These are phyloP conservation scores for Drosophila ogumai DNA, from an alignment of 1,140 invertebrate genomes.

Conservation along the genomic window DNA sequence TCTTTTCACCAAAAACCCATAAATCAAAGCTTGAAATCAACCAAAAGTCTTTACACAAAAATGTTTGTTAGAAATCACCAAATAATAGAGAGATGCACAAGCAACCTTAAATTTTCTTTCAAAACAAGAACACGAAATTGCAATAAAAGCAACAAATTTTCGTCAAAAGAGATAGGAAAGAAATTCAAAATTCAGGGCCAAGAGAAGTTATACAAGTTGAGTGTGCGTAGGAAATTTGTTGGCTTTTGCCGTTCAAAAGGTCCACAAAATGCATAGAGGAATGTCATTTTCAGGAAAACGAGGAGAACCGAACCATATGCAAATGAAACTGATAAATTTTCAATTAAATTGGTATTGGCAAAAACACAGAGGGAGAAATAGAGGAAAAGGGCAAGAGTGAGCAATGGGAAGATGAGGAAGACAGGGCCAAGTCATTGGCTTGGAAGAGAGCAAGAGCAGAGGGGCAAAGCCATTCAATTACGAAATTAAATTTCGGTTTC, in stretches of 20 bases:
- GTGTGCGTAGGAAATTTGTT: constrained; percentile 8
- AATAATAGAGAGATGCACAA: neutral
- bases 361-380: constrained; percentile 10
- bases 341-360: constrained; percentile 70
- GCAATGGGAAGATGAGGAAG: constrained; percentile 4
- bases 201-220: neutral
- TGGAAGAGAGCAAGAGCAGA: constrained; percentile 11
- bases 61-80: neutral
- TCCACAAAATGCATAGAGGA: constrained; percentile 24
- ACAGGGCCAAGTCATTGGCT: constrained; percentile 14
- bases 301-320: constrained; percentile 44
- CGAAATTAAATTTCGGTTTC: constrained; percentile 71
- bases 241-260: constrained; percentile 23
- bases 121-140: neutral
- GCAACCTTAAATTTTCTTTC: constrained; percentile 6
- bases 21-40: neutral
- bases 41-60: neutral
- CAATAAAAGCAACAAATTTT: neutral
- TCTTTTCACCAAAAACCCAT: no score
- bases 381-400: neutral
- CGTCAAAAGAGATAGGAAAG: neutral
- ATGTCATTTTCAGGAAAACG: constrained; percentile 21
- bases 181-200: neutral
- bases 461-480: constrained; percentile 64
- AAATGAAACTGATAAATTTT: constrained; percentile 82